phyloP scores from a whole-genome alignment of 2,797 vertebrate species.

The Adrianichthys oophorus region DNA sequence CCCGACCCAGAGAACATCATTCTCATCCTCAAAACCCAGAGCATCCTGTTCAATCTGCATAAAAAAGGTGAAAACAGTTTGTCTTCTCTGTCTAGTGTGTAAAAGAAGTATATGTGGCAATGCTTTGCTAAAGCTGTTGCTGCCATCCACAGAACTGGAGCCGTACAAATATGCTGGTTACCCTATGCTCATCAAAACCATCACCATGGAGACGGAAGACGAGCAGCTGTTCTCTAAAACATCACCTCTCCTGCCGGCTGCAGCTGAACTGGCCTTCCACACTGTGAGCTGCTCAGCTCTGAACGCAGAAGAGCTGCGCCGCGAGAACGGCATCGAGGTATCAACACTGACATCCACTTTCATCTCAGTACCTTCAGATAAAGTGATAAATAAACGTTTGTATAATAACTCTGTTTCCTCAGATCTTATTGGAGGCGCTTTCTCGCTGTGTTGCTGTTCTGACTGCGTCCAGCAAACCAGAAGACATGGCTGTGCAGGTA shows the following conservation, averaged over 20 bases:
- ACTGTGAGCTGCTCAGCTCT: conserved; percentile 98
- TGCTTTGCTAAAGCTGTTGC: background rate
- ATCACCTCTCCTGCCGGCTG: conserved; percentile 91
- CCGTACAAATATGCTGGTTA: conserved; percentile 99
- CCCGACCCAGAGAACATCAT: conserved; percentile 99
- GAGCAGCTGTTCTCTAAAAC: conserved; percentile 93
- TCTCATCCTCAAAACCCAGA: conserved; percentile 96
- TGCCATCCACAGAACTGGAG: conserved; percentile 84
- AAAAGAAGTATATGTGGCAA: background rate
- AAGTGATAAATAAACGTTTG: background rate
- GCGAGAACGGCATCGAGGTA: conserved; percentile 97
- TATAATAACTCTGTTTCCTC: conserved; percentile 13
- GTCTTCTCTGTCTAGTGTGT: background rate
- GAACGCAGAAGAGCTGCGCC: conserved; percentile 96
- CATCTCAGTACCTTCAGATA: background rate
- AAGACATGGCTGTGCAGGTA: conserved; percentile 98
- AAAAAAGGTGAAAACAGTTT: conserved; percentile 82
- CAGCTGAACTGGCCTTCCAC: conserved; percentile 92
- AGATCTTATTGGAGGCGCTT: conserved; percentile 93
- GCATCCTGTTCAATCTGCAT: conserved; percentile 97
- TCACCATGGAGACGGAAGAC: conserved; percentile 95
- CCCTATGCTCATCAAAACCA: conserved; percentile 98
- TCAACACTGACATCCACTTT: background rate
- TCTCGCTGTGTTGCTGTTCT: conserved; percentile 94
- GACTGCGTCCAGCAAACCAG: conserved; percentile 89